Percentiles rank a stretch among this genome's conserved stretches.
Evolutionary conservation across 2,888 invertebrate species (phyloP).

Genomic region (Lithosia quadra): DNA sequence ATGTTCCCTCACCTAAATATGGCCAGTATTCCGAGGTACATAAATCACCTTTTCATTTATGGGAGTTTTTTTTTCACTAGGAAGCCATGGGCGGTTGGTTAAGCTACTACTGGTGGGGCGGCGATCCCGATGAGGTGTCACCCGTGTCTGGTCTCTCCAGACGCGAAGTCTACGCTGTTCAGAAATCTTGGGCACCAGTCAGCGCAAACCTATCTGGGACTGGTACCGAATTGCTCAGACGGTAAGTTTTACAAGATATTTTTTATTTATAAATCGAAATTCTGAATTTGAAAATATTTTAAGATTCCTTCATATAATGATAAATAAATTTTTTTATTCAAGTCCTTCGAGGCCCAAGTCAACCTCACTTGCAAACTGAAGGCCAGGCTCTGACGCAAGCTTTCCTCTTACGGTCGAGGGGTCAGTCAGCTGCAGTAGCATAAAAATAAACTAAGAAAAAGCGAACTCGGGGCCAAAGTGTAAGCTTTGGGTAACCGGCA

Average conservation of each 20-base stretch:
- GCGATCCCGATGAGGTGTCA: slow-evolving; percentile 71
- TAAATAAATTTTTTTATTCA: too few species aligned
- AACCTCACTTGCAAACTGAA: too few species aligned
- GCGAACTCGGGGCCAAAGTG: too few species aligned
- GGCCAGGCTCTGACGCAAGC: too few species aligned
- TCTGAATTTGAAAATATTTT: too few species aligned
- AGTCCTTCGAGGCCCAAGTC: too few species aligned
- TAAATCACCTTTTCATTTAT: background rate
- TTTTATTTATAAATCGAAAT: background rate
- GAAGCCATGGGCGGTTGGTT: slow-evolving; percentile 77
- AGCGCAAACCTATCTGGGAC: slow-evolving; percentile 66
- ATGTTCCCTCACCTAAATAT: background rate
- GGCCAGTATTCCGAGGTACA: background rate
- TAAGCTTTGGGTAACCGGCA: too few species aligned
- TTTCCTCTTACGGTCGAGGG: too few species aligned
- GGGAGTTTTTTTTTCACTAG: slow-evolving; percentile 45
- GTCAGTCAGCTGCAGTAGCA: too few species aligned
- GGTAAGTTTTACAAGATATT: slow-evolving; percentile 56
- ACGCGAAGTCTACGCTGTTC: slow-evolving; percentile 71
- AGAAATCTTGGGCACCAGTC: slow-evolving; percentile 75
- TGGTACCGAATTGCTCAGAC: slow-evolving; percentile 76
- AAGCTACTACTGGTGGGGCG: slow-evolving; percentile 80
- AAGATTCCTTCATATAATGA: too few species aligned
- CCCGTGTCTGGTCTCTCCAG: slow-evolving; percentile 70
- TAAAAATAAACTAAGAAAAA: too few species aligned